Evolutionary conservation across 1,140 invertebrate genomes (phyloP).

Genomic region (Plutomurus gul): DNA sequence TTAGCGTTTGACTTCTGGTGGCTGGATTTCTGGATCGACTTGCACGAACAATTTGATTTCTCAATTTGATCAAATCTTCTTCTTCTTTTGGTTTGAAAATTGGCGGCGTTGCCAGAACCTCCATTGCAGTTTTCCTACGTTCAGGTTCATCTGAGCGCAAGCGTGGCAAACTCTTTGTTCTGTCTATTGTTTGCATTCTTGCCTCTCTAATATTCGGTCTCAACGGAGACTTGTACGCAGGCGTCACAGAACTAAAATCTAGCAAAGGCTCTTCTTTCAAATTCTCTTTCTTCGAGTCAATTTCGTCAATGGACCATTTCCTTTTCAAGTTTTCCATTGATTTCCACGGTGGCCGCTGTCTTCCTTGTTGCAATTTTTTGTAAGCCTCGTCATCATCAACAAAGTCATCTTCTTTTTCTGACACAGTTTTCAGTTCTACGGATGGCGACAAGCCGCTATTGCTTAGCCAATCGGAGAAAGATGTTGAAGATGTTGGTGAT

Average conservation of each 20-base stretch:
- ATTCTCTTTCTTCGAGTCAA: too few species aligned
- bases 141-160: neutral
- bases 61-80: slow-evolving; percentile 27
- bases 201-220: neutral
- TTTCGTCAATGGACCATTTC: too few species aligned
- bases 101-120: slow-evolving; percentile 33
- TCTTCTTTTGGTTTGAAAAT: neutral
- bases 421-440: too few species aligned
- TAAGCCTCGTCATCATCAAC: neutral
- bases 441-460: too few species aligned
- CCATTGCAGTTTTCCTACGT: slow-evolving; percentile 37
- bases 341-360: neutral
- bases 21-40: neutral
- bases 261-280: too few species aligned
- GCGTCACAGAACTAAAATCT: too few species aligned
- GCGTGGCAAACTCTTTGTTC: neutral
- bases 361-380: neutral
- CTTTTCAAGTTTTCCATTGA: too few species aligned
- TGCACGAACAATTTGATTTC: slow-evolving; percentile 28
- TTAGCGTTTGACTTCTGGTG: neutral
- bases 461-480: too few species aligned
- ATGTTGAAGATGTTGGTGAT: neutral
- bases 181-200: neutral
- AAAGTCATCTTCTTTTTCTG: neutral
- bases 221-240: neutral